Conservation (phyloP, 92 coral and sea anemone species). For the Porites rus region DNA sequence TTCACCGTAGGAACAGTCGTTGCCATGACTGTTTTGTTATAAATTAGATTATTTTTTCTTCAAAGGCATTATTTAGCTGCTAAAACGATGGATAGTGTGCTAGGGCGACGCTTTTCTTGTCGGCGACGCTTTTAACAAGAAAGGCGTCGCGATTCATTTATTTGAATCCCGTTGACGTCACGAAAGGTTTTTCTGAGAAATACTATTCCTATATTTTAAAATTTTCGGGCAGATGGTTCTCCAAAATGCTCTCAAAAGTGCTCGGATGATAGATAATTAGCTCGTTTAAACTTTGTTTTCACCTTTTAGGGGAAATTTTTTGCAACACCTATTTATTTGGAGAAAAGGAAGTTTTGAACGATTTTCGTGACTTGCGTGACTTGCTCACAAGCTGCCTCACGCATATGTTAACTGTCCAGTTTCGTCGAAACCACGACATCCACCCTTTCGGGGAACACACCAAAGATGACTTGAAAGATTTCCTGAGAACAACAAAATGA, state of each 20-base stretch:
- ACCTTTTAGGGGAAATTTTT: too few relatives aligned
- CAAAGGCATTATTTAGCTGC: too few relatives aligned
- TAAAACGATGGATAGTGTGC: not conserved
- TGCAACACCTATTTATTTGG: too few relatives aligned
- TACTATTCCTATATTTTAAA: too few relatives aligned
- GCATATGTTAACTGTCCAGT: not conserved
- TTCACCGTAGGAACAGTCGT: too few relatives aligned
- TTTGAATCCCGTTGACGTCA: too few relatives aligned
- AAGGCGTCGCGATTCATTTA: not conserved
- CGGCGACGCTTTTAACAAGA: not conserved
- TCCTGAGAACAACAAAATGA: not conserved
- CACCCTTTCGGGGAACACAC: not conserved
- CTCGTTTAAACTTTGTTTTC: too few relatives aligned
- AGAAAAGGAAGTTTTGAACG: too few relatives aligned
- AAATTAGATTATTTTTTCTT: not conserved
- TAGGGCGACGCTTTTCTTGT: not conserved
- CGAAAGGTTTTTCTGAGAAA: not conserved
- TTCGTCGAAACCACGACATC: slow-evolving; percentile 1
- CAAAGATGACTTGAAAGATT: not conserved
- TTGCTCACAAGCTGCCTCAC: not conserved
- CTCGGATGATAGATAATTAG: too few relatives aligned
- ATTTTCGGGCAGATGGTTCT: too few relatives aligned
- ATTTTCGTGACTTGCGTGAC: slow-evolving; percentile 2
- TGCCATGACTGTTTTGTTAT: too few relatives aligned
- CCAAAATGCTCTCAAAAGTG: not conserved